Evolutionary conservation across 2,888 invertebrate genomes (phyloP).

Genomic region (Rhingia campestris): DNA sequence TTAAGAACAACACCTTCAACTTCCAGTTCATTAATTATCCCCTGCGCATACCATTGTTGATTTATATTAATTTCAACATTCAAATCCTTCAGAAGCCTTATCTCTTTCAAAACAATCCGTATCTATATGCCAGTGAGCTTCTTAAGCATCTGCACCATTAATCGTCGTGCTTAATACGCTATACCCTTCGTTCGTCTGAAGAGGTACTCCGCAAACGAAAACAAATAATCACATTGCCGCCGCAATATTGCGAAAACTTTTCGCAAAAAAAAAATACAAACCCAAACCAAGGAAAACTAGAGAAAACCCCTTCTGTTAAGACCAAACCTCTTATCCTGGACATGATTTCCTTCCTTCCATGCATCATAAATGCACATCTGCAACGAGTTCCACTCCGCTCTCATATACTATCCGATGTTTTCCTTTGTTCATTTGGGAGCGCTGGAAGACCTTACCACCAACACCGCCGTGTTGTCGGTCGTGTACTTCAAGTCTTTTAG

Average conservation of each 20-base stretch:
- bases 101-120: conserved; percentile 57
- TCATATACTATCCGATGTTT: conserved; percentile 24
- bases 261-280: conserved; percentile 29
- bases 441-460: conserved; percentile 27
- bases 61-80: conserved; percentile 57
- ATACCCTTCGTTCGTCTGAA: conserved; percentile 1
- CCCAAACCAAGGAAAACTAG: not conserved
- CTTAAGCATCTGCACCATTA: conserved; percentile 56
- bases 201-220: conserved; percentile 1
- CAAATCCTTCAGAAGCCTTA: conserved; percentile 44
- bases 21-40: conserved; percentile 58
- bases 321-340: conserved; percentile 44
- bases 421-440: conserved; percentile 60
- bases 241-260: conserved; percentile 52
- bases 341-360: conserved; percentile 51
- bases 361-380: conserved; percentile 73
- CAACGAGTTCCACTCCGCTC: conserved; percentile 21
- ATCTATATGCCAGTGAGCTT: conserved; percentile 41
- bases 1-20: conserved; percentile 42
- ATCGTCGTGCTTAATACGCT: conserved; percentile 57
- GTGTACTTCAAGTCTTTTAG: conserved; percentile 49
- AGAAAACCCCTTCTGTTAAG: conserved; percentile 13
- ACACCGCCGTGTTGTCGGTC: conserved; percentile 10
- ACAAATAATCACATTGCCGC: conserved; percentile 61
- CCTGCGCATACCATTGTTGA: conserved; percentile 34